Evolutionary conservation across 2,113 vertebrate genomes (phyloP), one percentile per base, ranked within the genome.

Genomic region (Nothobranchius furzeri): DNA sequence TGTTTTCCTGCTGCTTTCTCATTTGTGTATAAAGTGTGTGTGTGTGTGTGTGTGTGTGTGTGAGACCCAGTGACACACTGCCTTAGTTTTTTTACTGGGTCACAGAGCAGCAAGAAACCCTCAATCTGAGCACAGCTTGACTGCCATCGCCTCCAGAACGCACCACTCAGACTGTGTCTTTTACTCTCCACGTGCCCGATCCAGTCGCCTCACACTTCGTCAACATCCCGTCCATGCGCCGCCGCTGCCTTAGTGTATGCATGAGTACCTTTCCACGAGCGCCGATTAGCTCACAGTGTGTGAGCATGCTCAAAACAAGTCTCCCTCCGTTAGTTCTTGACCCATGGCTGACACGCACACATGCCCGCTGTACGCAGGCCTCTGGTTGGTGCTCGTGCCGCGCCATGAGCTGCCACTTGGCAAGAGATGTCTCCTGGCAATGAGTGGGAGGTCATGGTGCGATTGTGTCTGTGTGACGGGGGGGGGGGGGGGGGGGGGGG

Each of bases 281-380:
- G 35, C 77, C 79, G 76, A 87, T 93, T 89, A 92, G 56, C 83
- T 87, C 85, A 87, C 86, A 86, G 78, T 79, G 40, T 73, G 73
- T 89, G 88, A 89, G 79, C 91, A 92, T 42, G 77, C 61, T 74
- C 80, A 90, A 91, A 92, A 91, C 89, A 91, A 87, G 78, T 12
- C 61, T 68, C 67, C 74, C 51, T 66, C 69, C 20, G 14, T 65
- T 73, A 55, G 20, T 30, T 55, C 64, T 64, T 65, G 25, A 45
- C 70, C 69, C 56, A 2, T 46, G 65, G 64, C 75, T 64, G 35
- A 35, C 50, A 25, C 47, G 48, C 48, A 45, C 60, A 52, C 74
- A 48, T 56, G 51, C 59, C 30, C 9, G 36, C 51, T 47, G 1
- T 58, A 50, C 50, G 24, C 64, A 48, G 7, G 45, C 59, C 64